Base-by-base conservation (phyloP, 2,797 vertebrate genomes). In the Microctenopoma steveboyesi region DNA sequence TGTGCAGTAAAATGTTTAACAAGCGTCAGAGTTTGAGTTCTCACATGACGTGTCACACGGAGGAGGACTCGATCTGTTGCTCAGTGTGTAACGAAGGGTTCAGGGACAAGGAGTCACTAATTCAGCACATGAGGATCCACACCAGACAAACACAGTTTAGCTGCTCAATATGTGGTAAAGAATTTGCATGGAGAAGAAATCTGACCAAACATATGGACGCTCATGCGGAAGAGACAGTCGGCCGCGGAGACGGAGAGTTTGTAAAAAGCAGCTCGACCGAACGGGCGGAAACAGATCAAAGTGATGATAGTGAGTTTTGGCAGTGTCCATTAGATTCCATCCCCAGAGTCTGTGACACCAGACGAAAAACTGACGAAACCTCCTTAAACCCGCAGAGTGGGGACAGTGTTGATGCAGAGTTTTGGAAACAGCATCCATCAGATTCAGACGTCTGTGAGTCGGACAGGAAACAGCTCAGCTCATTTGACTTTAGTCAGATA, bases 101-200 rank as follows among this genome's bases (percentile, higher is more conserved):
- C 8, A 60, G 22, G 0, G 75, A 75, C 27, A 60, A 53, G 7
- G 76, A 81, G 42, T 37, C 67, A 0, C 28, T 86, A n/a, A 33
- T 75, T 4, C 73, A 69, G 3, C 85, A 86, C 76, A 86, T 84
- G 82, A 80, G 82, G 8, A 71, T 70, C 42, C 84, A 86, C 14
- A 72, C 62, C 0, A 57, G 68, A 27, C 73, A 80, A 40, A 82
- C 74, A 1, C 79, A 74, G 33, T 86, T 84, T 0, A 73, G 45
- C 9, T 86, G 82, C 53, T 49, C 55, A 0, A 9, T 80, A 4
- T 86, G 82, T 18, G 69, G 61, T 0, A 76, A 86, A 49, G 64
- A 77, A 8, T 86, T 86, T n/a, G 65, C 76, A 0, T 77, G 76
- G 82, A 76, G 76, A 33, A 54, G 71, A 43, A 69, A 60, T 52